Percentiles rank a stretch among this genome's conserved stretches.
Evolutionary conservation across 2,113 vertebrate species (phyloP).

Genomic region (Dipodomys merriami): DNA sequence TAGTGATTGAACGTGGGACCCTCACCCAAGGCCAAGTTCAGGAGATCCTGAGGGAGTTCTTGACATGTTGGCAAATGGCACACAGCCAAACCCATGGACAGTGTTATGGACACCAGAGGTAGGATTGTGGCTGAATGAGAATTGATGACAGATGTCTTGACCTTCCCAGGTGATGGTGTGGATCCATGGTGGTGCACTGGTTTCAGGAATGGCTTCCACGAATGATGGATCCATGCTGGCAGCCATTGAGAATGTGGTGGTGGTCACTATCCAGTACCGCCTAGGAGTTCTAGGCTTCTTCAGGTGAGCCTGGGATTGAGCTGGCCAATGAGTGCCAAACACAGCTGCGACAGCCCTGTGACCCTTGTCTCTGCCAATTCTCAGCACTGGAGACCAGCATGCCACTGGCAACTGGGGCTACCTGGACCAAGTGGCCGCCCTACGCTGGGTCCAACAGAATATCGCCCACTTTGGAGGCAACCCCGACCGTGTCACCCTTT

Average conservation of each 20-base stretch:
- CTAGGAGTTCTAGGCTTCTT: conserved; percentile 73
- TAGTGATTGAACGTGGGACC: too few relatives aligned
- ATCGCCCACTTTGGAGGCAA: conserved; percentile 89
- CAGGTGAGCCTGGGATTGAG: conserved; percentile 47
- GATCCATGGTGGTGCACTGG: conserved; percentile 62
- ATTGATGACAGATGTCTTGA: not conserved
- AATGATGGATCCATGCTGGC: not conserved
- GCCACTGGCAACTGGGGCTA: conserved; percentile 89
- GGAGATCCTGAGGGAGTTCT: not conserved
- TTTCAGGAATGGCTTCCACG: conserved; percentile 26
- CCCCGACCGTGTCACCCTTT: conserved; percentile 87
- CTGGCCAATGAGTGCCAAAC: fast-evolving
- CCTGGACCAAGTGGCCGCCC: conserved; percentile 88
- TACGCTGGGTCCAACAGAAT: conserved; percentile 89
- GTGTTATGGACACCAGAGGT: not conserved
- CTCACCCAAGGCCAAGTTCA: too few relatives aligned
- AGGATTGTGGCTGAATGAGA: not conserved
- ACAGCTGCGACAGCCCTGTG: not conserved
- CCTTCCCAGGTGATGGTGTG: conserved; percentile 75
- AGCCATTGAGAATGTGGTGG: not conserved
- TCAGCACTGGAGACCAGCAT: conserved; percentile 87
- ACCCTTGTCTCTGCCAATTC: not conserved
- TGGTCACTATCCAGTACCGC: conserved; percentile 72
- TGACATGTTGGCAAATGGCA: not conserved
- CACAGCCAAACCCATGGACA: not conserved